These are phyloP conservation scores for Tinamus major DNA, from an alignment of 2,797 vertebrate species.

Conservation along the genomic window DNA sequence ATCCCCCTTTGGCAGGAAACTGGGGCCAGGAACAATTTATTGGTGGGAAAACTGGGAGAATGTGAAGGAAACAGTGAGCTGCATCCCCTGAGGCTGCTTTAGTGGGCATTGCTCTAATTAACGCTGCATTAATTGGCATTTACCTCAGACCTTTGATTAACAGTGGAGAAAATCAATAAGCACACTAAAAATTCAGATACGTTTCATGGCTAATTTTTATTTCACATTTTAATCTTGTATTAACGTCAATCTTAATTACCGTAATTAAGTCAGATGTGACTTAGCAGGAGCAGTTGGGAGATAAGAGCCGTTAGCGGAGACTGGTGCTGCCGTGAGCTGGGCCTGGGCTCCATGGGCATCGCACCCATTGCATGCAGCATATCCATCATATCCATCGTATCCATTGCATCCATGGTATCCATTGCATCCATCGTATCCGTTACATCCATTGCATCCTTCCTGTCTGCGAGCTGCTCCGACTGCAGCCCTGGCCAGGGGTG, in stretches of 20 bases:
- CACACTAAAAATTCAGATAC: conserved; percentile 75
- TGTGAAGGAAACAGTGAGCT: neutral
- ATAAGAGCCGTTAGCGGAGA: neutral
- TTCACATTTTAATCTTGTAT: conserved; percentile 80
- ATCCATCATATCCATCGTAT: too few species aligned
- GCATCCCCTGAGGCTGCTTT: conserved; percentile 19
- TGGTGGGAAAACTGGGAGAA: conserved; percentile 5
- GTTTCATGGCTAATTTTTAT: conserved; percentile 75
- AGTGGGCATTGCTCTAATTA: conserved; percentile 67
- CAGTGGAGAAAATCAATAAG: conserved; percentile 76
- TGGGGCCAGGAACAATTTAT: neutral
- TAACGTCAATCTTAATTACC: conserved; percentile 79
- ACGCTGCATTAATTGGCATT: conserved; percentile 35
- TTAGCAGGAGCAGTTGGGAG: conserved; percentile 53
- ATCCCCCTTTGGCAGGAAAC: neutral
- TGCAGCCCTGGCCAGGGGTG: neutral
- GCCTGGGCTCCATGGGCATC: too few species aligned
- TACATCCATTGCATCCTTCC: too few species aligned
- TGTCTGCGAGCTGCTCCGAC: neutral
- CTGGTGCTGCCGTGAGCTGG: too few species aligned
- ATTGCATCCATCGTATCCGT: too few species aligned
- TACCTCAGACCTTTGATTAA: conserved; percentile 76
- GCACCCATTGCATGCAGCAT: too few species aligned
- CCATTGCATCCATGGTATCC: too few species aligned
- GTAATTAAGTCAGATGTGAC: conserved; percentile 77